phyloP scores from a whole-genome alignment of 2,888 invertebrate genomes.

The Drosophila nr. medialis region DNA sequence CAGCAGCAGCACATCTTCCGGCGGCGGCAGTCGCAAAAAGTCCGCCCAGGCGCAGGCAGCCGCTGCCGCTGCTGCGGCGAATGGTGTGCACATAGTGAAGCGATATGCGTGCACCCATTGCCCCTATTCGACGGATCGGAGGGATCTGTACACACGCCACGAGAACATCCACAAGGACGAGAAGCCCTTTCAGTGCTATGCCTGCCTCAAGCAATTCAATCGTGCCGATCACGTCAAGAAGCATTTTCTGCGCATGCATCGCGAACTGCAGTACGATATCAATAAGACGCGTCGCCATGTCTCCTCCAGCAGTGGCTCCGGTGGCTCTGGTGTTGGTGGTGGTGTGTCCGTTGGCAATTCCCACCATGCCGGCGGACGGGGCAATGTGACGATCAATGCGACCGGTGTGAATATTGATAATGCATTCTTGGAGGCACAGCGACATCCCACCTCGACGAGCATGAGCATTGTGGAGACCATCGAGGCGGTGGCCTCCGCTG shows the following conservation, averaged over 20 bases:
- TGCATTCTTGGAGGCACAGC: conserved; percentile 83
- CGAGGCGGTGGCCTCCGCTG: conserved; percentile 84
- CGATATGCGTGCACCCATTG: conserved; percentile 94
- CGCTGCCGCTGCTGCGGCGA: conserved; percentile 70
- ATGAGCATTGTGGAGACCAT: conserved; percentile 84
- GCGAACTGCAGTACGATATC: conserved; percentile 94
- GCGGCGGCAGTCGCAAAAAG: conserved; percentile 72
- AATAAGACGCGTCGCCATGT: conserved; percentile 89
- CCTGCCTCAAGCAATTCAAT: conserved; percentile 96
- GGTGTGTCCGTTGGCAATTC: conserved; percentile 82
- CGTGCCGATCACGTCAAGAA: conserved; percentile 97
- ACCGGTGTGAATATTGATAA: conserved; percentile 81
- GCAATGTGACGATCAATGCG: conserved; percentile 83
- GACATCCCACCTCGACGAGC: conserved; percentile 84
- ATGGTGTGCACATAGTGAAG: conserved; percentile 86
- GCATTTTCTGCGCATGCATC: conserved; percentile 96
- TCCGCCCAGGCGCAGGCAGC: conserved; percentile 68
- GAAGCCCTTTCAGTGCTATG: conserved; percentile 97
- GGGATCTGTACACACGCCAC: conserved; percentile 95
- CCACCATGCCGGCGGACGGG: conserved; percentile 86
- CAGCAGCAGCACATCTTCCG: conserved; percentile 57
- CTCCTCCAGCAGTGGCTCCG: conserved; percentile 75
- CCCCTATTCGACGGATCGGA: conserved; percentile 95
- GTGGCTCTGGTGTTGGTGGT: conserved; percentile 18
- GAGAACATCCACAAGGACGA: conserved; percentile 97